phyloP scores from a whole-genome alignment of 2,888 invertebrate genomes.

The Ceratothoa steindachneri region DNA sequence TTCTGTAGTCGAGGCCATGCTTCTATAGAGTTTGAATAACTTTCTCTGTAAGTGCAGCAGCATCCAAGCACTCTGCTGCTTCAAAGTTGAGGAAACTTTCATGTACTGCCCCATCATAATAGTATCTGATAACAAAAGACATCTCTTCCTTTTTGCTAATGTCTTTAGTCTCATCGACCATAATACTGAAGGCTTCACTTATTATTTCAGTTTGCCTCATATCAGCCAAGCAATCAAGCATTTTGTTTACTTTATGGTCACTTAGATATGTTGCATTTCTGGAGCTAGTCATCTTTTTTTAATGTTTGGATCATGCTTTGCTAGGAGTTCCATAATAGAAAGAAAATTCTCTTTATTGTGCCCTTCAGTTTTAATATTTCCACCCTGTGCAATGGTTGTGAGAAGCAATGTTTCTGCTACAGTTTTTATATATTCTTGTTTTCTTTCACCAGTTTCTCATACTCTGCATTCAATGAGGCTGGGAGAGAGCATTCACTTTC shows the following conservation, averaged over 20 bases:
- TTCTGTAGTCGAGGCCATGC: not conserved
- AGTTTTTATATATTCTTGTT: not conserved
- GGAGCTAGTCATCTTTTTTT: not conserved
- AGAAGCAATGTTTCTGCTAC: not conserved
- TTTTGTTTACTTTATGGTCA: too few relatives aligned
- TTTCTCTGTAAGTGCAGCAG: not conserved
- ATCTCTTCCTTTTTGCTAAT: not conserved
- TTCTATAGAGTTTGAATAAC: not conserved
- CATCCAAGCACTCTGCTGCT: conserved; percentile 1
- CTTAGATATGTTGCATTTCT: not conserved
- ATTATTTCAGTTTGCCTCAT: not conserved
- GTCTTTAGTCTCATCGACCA: conserved; percentile 3
- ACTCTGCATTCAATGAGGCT: not conserved
- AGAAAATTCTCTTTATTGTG: not conserved
- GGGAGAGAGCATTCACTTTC: too few relatives aligned
- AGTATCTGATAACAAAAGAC: not conserved
- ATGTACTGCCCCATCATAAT: not conserved
- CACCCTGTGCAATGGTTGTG: not conserved
- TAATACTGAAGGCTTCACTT: not conserved
- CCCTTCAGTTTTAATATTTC: not conserved
- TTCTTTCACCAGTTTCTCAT: not conserved
- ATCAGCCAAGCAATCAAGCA: too few relatives aligned
- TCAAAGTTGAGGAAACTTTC: not conserved
- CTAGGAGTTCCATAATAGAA: not conserved
- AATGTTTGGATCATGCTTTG: not conserved